Conservation (phyloP, 2,888 invertebrate genomes). For the Erannis defoliaria region DNA sequence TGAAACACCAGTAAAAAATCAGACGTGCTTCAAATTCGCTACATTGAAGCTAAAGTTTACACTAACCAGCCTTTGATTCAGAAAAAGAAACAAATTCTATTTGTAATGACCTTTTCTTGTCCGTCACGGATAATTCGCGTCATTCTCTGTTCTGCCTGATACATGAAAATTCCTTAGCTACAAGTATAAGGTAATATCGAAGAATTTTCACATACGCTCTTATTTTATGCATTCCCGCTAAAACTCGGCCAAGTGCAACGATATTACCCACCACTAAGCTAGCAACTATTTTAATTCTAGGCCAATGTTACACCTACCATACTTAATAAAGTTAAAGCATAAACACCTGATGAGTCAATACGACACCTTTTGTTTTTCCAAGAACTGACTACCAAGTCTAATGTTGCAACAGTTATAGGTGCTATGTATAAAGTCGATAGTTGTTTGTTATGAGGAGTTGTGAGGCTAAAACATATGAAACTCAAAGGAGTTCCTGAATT, state of each 20-base stretch:
- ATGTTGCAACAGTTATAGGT: conserved; percentile 10
- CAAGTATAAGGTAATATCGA: not conserved
- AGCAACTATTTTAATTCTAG: conserved; percentile 29
- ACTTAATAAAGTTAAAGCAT: conserved; percentile 9
- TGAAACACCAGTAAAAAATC: not conserved
- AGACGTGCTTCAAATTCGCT: no score
- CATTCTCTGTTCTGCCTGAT: conserved; percentile 2
- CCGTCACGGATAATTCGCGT: not conserved
- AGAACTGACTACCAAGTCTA: conserved; percentile 24
- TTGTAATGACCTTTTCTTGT: conserved; percentile 15
- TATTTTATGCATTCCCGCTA: conserved; percentile 9
- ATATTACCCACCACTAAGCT: conserved; percentile 8
- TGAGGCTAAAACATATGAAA: not conserved
- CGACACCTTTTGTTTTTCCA: conserved; percentile 22
- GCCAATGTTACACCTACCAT: conserved; percentile 28
- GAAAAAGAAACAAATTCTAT: conserved; percentile 10
- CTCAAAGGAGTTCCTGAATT: no score
- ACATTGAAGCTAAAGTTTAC: no score
- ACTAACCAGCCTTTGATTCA: conserved; percentile 3
- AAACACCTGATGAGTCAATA: conserved; percentile 26
- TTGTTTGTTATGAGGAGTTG: not conserved
- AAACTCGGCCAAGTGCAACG: conserved; percentile 22
- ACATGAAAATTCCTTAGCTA: conserved; percentile 9
- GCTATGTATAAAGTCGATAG: not conserved
- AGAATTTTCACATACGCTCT: conserved; percentile 18